phyloP scores from a whole-genome alignment of 2,888 invertebrate species.

The Sinopyrophorus schimmeli region DNA sequence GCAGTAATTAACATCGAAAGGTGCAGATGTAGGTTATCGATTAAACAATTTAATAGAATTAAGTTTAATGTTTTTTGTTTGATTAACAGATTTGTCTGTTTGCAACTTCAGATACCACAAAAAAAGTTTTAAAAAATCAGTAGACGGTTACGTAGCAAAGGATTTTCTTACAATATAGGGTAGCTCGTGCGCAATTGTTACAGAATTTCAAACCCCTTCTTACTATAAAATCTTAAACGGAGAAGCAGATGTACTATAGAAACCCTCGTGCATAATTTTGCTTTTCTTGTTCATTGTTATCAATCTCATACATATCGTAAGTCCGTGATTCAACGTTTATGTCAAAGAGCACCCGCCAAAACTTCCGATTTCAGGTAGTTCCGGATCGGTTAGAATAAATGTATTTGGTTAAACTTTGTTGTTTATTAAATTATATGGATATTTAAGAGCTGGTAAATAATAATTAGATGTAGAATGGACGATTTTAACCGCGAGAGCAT shows the following conservation, averaged over 20 bases:
- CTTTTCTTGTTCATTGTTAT: conserved; percentile 39
- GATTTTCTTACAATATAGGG: conserved; percentile 35
- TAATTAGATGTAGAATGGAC: conserved; percentile 30
- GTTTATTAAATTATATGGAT: too few species aligned
- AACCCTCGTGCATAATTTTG: conserved; percentile 38
- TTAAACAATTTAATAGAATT: too few species aligned
- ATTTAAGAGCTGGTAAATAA: not conserved
- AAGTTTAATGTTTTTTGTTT: too few species aligned
- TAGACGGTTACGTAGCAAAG: conserved; percentile 19
- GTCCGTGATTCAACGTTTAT: conserved; percentile 42
- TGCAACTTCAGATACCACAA: too few species aligned
- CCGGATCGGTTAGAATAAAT: too few species aligned
- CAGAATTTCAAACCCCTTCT: conserved; percentile 36
- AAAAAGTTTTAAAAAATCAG: too few species aligned
- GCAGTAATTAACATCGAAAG: too few species aligned
- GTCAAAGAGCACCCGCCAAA: conserved; percentile 48
- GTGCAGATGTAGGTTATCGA: too few species aligned
- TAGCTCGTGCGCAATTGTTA: conserved; percentile 41
- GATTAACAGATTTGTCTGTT: too few species aligned
- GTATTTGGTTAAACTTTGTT: too few species aligned
- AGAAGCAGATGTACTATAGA: conserved; percentile 41
- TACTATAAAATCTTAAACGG: conserved; percentile 36
- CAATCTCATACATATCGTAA: conserved; percentile 39
- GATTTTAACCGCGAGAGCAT: conserved; percentile 33
- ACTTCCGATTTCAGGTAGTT: conserved; percentile 51